Conservation (phyloP, 2,113 vertebrate genomes). For the Neopipo cinnamomea region DNA sequence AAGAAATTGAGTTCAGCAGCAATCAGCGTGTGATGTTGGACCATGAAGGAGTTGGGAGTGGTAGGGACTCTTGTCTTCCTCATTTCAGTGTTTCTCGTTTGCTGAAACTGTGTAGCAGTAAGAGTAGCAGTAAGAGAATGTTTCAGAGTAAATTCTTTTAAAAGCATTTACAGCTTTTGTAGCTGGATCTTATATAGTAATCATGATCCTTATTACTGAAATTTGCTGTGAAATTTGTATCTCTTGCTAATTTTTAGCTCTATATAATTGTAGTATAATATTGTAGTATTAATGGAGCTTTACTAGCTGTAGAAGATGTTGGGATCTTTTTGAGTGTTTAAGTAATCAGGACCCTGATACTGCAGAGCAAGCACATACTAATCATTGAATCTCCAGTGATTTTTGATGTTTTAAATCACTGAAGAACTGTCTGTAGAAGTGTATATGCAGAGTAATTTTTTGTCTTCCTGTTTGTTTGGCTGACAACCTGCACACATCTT, state of each 20-base stretch:
- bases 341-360: neutral
- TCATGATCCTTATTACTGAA: neutral
- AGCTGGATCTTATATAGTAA: neutral
- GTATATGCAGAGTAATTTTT: neutral
- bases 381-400: neutral
- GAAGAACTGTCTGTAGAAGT: neutral
- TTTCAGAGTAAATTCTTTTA: neutral
- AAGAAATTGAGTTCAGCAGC: slow-evolving; percentile 94
- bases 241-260: neutral
- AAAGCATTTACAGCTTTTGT: neutral
- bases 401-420: neutral
- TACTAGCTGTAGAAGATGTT: neutral
- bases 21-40: slow-evolving; percentile 85
- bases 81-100: neutral
- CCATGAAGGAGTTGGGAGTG: slow-evolving; percentile 95
- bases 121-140: neutral
- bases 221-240: neutral
- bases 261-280: too few relatives aligned
- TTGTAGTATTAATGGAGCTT: neutral
- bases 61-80: slow-evolving; percentile 64
- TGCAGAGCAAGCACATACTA: neutral
- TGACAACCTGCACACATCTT: neutral
- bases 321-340: neutral
- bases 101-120: neutral
- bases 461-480: neutral